Base-by-base conservation (phyloP, 2,113 vertebrate species). In the Vicugna pacos region DNA sequence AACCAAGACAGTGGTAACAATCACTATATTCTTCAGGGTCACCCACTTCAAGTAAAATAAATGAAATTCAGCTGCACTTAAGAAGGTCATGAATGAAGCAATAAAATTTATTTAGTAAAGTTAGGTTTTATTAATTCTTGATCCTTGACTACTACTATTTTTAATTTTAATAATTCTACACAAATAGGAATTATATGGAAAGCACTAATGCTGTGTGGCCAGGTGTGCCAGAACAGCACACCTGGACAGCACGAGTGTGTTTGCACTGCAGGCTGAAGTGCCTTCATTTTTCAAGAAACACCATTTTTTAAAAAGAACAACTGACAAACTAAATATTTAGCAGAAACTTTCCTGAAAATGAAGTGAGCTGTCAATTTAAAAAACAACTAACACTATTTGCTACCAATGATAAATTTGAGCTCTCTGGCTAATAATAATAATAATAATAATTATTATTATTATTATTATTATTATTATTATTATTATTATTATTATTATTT, bases 271-370 rank as follows among this genome's bases (percentile, higher is more conserved):
- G 56, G 32, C 20, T n/a, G 24, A 48, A 64, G 32, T 17, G 32
- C 22, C 42, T 46, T 60, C 16, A 16, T 79, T 83, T 93, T n/a
- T 72, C 62, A 72, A 65, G 87, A 96, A 58, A 62, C 13, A 48
- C 8, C 50, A 22, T 11, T 83, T 73, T 75, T 42, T 35, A 11
- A 50, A 72, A 81, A 93, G 50, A 56, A 95, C 16, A 56, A n/a
- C 50, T 73, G 35, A 70, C 26, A 58, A 52, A 76, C 7, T 24
- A 91, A 86, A 38, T 73, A 83, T 72, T 72, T 65, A 52, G 24
- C 32, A 64, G 50, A 73, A 38, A 84, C 69, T 80, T 72, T 60
- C 58, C 80, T 84, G 30, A 88, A 95, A 91, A 88, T 70, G 24
- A 89, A 70, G 24, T 22, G 17, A 88, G 69, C 48, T 77, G 42